Percentiles rank a stretch among this genome's conserved stretches.
phyloP scores from a whole-genome alignment of 2,888 invertebrate species.

The Uloborus plumipes region DNA sequence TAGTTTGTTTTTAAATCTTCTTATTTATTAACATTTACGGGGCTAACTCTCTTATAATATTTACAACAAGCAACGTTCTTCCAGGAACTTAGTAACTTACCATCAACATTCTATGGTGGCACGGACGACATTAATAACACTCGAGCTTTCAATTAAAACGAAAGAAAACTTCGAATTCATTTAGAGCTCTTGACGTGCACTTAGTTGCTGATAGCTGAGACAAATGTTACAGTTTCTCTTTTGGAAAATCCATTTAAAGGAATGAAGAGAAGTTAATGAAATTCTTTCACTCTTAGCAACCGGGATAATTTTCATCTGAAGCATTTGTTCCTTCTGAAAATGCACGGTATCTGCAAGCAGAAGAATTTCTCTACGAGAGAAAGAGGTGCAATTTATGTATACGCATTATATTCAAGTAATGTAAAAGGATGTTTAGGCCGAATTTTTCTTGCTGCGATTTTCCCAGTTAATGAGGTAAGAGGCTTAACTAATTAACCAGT shows the following conservation, averaged over 20 bases:
- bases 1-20: too few relatives aligned
- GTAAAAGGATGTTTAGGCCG: too few relatives aligned
- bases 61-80: too few relatives aligned
- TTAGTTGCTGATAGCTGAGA: constrained; percentile 41
- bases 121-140: constrained; percentile 34
- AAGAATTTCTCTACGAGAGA: constrained; percentile 17
- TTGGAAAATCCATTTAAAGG: constrained; percentile 43
- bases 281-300: constrained; percentile 55
- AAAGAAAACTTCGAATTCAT: constrained; percentile 51
- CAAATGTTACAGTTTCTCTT: constrained; percentile 56
- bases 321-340: constrained; percentile 16
- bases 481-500: too few relatives aligned
- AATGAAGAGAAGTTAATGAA: constrained; percentile 57
- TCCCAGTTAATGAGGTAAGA: too few relatives aligned
- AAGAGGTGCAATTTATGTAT: too few relatives aligned
- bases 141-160: constrained; percentile 50
- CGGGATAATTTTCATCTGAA: constrained; percentile 31
- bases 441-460: too few relatives aligned
- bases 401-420: too few relatives aligned
- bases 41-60: too few relatives aligned
- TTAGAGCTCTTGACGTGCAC: constrained; percentile 44
- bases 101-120: too few relatives aligned
- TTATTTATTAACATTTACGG: too few relatives aligned
- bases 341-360: constrained; percentile 7
- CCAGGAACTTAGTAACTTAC: too few relatives aligned